Base-by-base conservation (phyloP, 2,888 invertebrate genomes). In the Sarcophaga carnaria region DNA sequence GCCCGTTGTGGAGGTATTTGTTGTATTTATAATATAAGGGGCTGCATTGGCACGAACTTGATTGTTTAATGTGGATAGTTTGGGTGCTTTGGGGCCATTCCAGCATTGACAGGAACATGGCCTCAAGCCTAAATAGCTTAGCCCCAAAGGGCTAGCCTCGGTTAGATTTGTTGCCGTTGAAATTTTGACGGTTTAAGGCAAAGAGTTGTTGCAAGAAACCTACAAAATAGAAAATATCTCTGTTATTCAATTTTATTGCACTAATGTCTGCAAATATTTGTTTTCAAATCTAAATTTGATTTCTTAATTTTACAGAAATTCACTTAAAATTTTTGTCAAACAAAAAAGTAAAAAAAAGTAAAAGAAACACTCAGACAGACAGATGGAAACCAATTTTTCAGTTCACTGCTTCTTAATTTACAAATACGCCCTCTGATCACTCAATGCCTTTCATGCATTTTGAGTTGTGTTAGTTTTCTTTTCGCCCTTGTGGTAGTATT, bases 351-450 rank as follows among this genome's bases (percentile, higher is more conserved):
- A 22, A 22, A 22, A 22, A 22, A 22, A 22, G 22, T 22, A 22
- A 90, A 79, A 90, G 14, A 90, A 89, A 90, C 90, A 90, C 88
- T 89, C 89, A 89, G 90, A 88, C 90, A 83, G 72, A 89, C 90
- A 90, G 90, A 3, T 14, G 14, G 90, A 92, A 93, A 93, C 91
- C 91, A 93, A 93, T 93, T 93, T 93, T 92, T 92, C 93, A 93
- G 91, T 90, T 93, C 91, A 93, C 91, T 91, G 92, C 91, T 92
- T 92, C 92, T 93, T 93, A 92, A 93, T 93, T 93, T 81, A 92
- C 90, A 91, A 92, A 90, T 89, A 90, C 90, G 60, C 69, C 78
- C 59, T 47, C 49, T 62, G 0, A 66, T 10, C 17, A 14, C 14
- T 20, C 75, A 74, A 86, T 78, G 78, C 60, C 54, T 72, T 78